Evolutionary conservation across 2,113 vertebrate genomes (phyloP), one percentile per base, ranked within the genome.

Genomic region (Salvelinus alpinus): DNA sequence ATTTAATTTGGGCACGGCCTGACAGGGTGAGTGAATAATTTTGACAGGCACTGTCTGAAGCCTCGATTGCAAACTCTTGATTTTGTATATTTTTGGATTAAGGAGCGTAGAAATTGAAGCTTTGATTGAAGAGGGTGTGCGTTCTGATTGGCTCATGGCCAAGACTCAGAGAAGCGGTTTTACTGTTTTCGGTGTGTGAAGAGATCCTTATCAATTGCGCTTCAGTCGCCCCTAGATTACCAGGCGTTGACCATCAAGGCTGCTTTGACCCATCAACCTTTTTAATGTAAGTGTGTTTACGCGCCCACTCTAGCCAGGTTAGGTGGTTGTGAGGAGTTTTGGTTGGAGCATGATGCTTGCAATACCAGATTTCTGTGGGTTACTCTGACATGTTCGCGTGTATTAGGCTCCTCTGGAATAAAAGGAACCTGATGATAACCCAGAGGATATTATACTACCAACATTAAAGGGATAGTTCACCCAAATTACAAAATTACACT

Each of bases 21-120:
- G 92, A 92, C 92, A 92, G 90, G 90, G 90, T 4, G 90, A 92
- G 91, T 94, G 93, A 94, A 93, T 93, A 91, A 93, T 89, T 91
- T 91, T 93, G 92, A 93, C 91, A 92, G 90, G 82, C 86, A 77
- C 86, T 77, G 86, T 92, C 90, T 93, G 89, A 91, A 92, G 88
- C 79, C 92, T 90, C 89, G 86, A 90, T 85, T 87, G 87, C 88
- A 85, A 89, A 89, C 88, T 88, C 90, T 89, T 86, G 89, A 91
- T 91, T 94, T 80, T 72, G 89, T 88, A 90, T 93, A 92, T 92
- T 93, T 93, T 92, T 84, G 90, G 91, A 88, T 79, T 38, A 76
- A 78, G 87, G 87, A 89, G 88, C 71, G 76, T 73, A 91, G 88
- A 85, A 89, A 85, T 87, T 87, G 82, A 84, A 78, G 84, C 80